Conservation (phyloP, 2,888 invertebrate species). For the Adineta ricciae region DNA sequence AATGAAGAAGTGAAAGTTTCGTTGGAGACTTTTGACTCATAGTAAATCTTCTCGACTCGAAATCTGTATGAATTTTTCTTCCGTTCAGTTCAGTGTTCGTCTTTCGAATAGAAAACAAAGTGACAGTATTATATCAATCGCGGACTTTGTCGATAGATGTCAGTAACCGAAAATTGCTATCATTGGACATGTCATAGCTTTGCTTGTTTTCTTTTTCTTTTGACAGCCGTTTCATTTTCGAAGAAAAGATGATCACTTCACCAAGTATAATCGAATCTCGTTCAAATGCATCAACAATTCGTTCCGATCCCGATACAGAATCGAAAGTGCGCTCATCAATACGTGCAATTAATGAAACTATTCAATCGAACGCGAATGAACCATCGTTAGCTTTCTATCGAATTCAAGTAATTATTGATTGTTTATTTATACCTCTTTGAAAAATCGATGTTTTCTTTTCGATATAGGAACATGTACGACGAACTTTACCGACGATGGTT, state of each 20-base stretch:
- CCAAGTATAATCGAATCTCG: background rate
- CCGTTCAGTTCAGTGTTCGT: too few species aligned
- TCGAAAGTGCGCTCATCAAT: conserved; percentile 14
- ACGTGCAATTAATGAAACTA: conserved; percentile 12
- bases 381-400: conserved; percentile 31
- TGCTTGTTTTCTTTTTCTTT: too few species aligned
- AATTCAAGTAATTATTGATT: conserved; percentile 25
- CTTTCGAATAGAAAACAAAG: background rate
- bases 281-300: background rate
- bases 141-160: background rate
- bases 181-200: background rate
- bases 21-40: background rate
- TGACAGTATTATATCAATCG: background rate
- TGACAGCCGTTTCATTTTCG: background rate
- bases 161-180: background rate
- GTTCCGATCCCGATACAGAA: conserved; percentile 23
- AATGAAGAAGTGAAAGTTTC: background rate
- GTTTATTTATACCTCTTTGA: too few species aligned
- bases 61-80: too few species aligned
- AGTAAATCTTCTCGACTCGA: background rate
- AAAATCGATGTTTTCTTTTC: background rate
- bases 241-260: background rate
- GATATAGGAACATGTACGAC: conserved; percentile 29
- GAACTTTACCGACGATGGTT: conserved; percentile 1
- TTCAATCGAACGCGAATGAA: conserved; percentile 29